Base-by-base conservation (phyloP, 1,140 invertebrate genomes). In the Hyles euphorbiae region DNA sequence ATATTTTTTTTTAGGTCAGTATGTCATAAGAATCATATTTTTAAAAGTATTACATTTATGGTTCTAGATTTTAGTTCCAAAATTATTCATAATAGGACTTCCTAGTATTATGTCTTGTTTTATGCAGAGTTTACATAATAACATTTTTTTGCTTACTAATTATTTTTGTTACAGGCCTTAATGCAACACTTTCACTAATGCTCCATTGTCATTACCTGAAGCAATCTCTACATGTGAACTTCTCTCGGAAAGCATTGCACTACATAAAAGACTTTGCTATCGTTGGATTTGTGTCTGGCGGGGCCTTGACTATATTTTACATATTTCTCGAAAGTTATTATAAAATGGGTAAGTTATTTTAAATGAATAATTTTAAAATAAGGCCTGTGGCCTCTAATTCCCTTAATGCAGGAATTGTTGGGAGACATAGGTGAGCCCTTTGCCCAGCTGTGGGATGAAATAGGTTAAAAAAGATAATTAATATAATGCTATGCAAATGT, bases 231-330 rank as follows among this genome's bases (percentile, higher is more conserved):
- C 83, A 87, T 67, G 81, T 81, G 1, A 84, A 83, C 67, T 87
- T 87, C 60, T 87, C 83, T 9, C 72, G 83, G 52, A 83, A 79
- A 53, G 72, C 75, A 7, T 56, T 87, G 2, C 81, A 87, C 46
- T 83, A 81, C 58, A 76, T 87, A 12, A 81, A 78, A n/a, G 81
- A 84, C 55, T 80, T 87, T 71, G 83, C 81, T 6, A 81, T 87
- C 46, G 65, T 87, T 33, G 83, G 83, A 6, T 82, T 82, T 67
- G 77, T 83, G 3, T 74, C 78, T 46, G 83, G 83, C 34, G 36
- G 60, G 2, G 83, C 78, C 8, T 56, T 87, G 9, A 81, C 76
- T 44, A 34, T 84, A 3, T 87, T 84, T 61, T 87, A 87, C 56
- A 51, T 74, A 34, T 87, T 87, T 60, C 56, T 87, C 61, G 71